A percentile compares a stretch with the other conserved stretches of the same genome.
These are phyloP conservation scores for Sarcophaga carnaria DNA, from an alignment of 2,888 invertebrate species.

Conservation along the genomic window DNA sequence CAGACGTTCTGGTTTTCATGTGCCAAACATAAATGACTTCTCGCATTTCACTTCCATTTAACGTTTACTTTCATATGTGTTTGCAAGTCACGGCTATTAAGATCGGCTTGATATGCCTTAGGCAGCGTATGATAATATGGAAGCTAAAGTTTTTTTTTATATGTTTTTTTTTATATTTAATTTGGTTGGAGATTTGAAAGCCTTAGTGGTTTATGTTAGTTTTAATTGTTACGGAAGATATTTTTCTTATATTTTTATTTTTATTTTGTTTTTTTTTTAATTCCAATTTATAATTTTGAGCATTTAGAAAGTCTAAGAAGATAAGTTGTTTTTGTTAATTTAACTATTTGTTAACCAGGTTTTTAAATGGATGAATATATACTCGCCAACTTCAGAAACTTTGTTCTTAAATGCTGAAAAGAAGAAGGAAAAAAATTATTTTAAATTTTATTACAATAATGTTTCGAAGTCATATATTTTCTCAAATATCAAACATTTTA, in stretches of 20 bases:
- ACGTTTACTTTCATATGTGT: background rate
- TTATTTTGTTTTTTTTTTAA: conserved; percentile 29
- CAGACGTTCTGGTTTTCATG: background rate
- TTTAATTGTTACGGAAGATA: background rate
- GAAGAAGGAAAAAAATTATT: conserved; percentile 20
- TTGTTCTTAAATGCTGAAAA: conserved; percentile 67
- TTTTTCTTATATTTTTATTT: too few relatives aligned
- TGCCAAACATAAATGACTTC: conserved; percentile 28
- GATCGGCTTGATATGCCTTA: background rate
- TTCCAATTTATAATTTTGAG: background rate
- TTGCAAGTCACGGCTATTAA: background rate
- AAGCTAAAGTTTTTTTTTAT: background rate
- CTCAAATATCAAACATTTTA: too few relatives aligned
- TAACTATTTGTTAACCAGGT: conserved; percentile 76
- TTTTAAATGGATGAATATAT: conserved; percentile 74
- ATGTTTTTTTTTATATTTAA: too few relatives aligned
- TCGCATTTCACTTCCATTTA: conserved; percentile 50
- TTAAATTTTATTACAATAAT: background rate
- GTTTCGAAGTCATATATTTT: too few relatives aligned
- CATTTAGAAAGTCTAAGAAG: too few relatives aligned
- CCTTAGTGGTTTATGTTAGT: conserved; percentile 15
- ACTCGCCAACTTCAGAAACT: conserved; percentile 71
- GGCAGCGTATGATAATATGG: background rate
- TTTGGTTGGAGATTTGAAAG: background rate
- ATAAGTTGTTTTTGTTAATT: conserved; percentile 46